A percentile compares a stretch with the other conserved stretches of the same genome.
phyloP scores from a whole-genome alignment of 2,113 vertebrate genomes.

The Bubo scandiacus region DNA sequence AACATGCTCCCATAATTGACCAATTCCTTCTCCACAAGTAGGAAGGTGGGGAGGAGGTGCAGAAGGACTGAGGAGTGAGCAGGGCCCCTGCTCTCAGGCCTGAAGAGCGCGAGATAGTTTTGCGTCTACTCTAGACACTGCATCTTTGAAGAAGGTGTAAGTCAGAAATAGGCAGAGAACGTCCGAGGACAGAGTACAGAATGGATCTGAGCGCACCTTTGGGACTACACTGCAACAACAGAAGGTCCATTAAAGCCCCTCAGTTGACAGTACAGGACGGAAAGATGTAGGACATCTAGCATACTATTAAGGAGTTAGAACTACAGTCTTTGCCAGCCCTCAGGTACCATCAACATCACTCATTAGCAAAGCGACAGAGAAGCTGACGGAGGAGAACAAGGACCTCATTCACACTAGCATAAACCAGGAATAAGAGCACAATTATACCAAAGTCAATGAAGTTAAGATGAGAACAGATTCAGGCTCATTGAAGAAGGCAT shows the following conservation, averaged over 20 bases:
- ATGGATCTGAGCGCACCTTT: background rate
- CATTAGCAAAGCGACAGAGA: background rate
- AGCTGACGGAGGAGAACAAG: background rate
- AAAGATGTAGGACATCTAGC: background rate
- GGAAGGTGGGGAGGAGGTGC: background rate
- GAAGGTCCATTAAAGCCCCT: background rate
- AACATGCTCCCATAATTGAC: fast-evolving
- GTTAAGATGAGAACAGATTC: background rate
- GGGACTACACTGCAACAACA: background rate
- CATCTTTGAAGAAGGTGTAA: background rate
- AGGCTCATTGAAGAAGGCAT: background rate
- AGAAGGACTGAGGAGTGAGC: background rate
- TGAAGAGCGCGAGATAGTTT: fast-evolving
- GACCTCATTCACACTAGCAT: background rate
- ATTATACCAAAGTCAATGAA: background rate
- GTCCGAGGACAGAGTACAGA: background rate
- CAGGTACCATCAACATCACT: background rate
- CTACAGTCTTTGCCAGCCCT: background rate
- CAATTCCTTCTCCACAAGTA: fast-evolving
- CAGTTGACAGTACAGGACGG: background rate
- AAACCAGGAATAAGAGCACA: background rate
- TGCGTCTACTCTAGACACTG: background rate
- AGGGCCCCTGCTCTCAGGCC: background rate
- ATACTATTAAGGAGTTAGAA: background rate
- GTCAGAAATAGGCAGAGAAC: background rate